A percentile compares a stretch with the other conserved stretches of the same genome.
Evolutionary conservation across 2,113 vertebrate species (phyloP).

Genomic region (Narcine bancroftii): DNA sequence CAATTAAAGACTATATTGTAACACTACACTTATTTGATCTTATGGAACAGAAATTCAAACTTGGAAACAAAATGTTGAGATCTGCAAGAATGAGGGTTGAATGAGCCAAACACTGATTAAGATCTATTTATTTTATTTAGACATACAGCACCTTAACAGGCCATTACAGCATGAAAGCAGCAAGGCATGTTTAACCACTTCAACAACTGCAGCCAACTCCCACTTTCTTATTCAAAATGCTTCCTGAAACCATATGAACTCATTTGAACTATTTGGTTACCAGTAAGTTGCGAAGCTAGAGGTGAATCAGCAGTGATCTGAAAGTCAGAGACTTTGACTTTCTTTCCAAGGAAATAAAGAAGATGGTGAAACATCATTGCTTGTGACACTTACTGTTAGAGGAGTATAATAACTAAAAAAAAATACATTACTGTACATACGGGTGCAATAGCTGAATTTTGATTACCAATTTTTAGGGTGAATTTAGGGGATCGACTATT

Average conservation of each 20-base stretch:
- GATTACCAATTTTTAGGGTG: no score
- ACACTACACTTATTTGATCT: not conserved
- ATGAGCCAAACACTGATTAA: no score
- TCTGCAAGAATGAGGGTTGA: not conserved
- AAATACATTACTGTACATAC: no score
- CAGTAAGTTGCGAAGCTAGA: not conserved
- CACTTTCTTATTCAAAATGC: not conserved
- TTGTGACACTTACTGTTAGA: not conserved
- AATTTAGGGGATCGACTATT: no score
- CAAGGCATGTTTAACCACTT: not conserved
- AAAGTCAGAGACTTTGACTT: no score
- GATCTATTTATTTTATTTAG: no score
- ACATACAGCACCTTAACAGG: no score
- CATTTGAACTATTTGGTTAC: conserved; percentile 5
- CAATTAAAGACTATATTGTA: not conserved
- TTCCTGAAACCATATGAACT: not conserved
- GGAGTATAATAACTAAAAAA: no score
- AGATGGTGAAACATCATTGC: not conserved
- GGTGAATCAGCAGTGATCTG: not conserved
- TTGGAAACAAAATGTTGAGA: not conserved
- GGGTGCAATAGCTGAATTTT: no score
- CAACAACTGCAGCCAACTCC: not conserved
- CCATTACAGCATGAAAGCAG: not conserved
- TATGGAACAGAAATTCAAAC: not conserved
- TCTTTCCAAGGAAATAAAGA: not conserved